phyloP scores from a whole-genome alignment of 2,797 vertebrate species.

The Siniperca obscura region DNA sequence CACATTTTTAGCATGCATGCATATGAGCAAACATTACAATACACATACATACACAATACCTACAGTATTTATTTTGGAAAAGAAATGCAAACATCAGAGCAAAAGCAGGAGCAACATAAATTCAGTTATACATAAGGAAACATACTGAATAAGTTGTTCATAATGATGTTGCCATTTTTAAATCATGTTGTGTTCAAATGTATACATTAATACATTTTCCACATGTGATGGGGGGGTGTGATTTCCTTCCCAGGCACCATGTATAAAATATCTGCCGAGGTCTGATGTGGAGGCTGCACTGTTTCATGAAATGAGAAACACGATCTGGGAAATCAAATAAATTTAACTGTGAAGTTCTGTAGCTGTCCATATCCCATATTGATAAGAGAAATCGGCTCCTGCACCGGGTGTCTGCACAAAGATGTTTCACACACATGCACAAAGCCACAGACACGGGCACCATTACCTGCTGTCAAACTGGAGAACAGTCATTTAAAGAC shows the following conservation, averaged over 20 bases:
- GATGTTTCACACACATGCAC: background rate
- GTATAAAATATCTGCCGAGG: background rate
- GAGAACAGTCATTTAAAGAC: constrained; percentile 15
- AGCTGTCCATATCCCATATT: constrained; percentile 39
- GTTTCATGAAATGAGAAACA: constrained; percentile 43
- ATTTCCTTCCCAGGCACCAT: background rate
- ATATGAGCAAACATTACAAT: constrained; percentile 10
- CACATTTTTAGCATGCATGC: constrained; percentile 13
- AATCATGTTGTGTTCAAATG: background rate
- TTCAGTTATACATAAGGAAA: background rate
- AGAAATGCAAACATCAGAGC: constrained; percentile 1
- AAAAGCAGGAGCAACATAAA: background rate
- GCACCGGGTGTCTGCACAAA: constrained; percentile 50
- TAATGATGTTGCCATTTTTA: background rate
- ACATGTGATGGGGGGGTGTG: background rate
- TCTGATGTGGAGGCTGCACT: constrained; percentile 28
- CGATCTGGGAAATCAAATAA: constrained; percentile 26
- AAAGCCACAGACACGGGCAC: constrained; percentile 3
- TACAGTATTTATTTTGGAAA: background rate
- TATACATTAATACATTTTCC: background rate
- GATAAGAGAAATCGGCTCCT: constrained; percentile 51
- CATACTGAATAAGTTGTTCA: background rate
- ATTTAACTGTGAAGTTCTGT: constrained; percentile 35
- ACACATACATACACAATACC: background rate
- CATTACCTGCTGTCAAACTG: constrained; percentile 40